phyloP scores from a whole-genome alignment of 2,888 invertebrate genomes.

The Palloptera scutellata region DNA sequence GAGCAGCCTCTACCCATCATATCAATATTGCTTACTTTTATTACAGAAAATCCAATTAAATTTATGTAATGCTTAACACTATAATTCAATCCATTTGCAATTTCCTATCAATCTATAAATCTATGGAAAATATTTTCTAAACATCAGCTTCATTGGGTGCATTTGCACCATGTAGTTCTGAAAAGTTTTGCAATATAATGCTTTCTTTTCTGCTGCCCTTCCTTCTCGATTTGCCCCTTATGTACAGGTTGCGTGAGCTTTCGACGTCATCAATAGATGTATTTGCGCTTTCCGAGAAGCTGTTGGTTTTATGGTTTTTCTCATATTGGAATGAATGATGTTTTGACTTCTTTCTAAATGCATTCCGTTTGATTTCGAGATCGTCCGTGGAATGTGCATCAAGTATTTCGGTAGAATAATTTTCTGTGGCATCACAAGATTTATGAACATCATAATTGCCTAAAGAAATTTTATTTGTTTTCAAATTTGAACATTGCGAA shows the following conservation, averaged over 20 bases:
- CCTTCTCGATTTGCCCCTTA: conserved; percentile 41
- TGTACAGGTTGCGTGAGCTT: conserved; percentile 30
- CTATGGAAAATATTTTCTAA: conserved; percentile 38
- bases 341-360: conserved; percentile 36
- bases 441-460: conserved; percentile 36
- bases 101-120: too few species aligned
- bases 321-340: conserved; percentile 53
- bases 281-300: conserved; percentile 23
- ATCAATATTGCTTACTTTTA: too few species aligned
- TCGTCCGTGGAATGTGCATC: conserved; percentile 22
- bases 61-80: too few species aligned
- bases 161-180: conserved; percentile 48
- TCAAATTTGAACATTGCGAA: not conserved
- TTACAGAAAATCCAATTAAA: too few species aligned
- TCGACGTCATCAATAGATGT: conserved; percentile 28
- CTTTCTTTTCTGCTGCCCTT: conserved; percentile 37
- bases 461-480: conserved; percentile 16
- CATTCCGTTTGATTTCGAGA: conserved; percentile 28
- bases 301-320: conserved; percentile 45
- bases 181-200: conserved; percentile 49
- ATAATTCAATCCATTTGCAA: too few species aligned
- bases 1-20: too few species aligned
- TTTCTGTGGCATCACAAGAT: conserved; percentile 19
- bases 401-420: conserved; percentile 12
- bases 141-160: conserved; percentile 58